Conservation (phyloP, 1,140 invertebrate genomes). For the Drosophila insularis region DNA sequence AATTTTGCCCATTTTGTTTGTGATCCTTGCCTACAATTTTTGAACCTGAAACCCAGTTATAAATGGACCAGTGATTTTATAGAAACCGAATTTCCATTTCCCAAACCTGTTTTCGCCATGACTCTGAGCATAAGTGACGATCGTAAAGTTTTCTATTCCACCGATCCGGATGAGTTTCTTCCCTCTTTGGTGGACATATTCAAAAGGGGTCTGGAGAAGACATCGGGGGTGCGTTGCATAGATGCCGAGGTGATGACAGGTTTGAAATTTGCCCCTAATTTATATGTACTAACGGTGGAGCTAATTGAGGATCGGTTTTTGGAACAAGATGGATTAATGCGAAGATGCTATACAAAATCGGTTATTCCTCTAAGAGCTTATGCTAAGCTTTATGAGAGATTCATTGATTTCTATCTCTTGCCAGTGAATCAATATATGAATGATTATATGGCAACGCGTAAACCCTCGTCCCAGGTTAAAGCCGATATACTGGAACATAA, state of each 20-base stretch:
- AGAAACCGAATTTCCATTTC: constrained; percentile 61
- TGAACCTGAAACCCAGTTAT: constrained; percentile 42
- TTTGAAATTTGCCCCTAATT: constrained; percentile 67
- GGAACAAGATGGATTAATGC: constrained; percentile 43
- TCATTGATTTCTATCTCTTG: constrained; percentile 67
- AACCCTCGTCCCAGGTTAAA: constrained; percentile 67
- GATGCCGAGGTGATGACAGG: constrained; percentile 58
- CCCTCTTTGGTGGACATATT: constrained; percentile 63
- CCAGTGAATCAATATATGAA: constrained; percentile 50
- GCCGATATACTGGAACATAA: constrained; percentile 70
- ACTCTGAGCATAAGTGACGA: constrained; percentile 62
- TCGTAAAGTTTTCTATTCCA: constrained; percentile 63
- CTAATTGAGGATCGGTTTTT: constrained; percentile 70
- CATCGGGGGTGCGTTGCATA: constrained; percentile 56
- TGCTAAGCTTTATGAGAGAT: constrained; percentile 57
- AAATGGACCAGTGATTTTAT: constrained; percentile 71
- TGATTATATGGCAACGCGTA: constrained; percentile 42
- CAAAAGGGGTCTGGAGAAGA: constrained; percentile 63
- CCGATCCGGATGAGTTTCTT: constrained; percentile 71
- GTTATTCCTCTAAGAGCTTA: constrained; percentile 62
- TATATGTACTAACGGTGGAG: constrained; percentile 72
- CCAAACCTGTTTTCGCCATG: constrained; percentile 66
- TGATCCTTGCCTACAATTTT: constrained; percentile 68
- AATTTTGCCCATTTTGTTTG: constrained; percentile 64
- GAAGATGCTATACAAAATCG: constrained; percentile 54